These are phyloP conservation scores for Ploceus nigricollis DNA, from an alignment of 2,113 vertebrate species.

Conservation along the genomic window DNA sequence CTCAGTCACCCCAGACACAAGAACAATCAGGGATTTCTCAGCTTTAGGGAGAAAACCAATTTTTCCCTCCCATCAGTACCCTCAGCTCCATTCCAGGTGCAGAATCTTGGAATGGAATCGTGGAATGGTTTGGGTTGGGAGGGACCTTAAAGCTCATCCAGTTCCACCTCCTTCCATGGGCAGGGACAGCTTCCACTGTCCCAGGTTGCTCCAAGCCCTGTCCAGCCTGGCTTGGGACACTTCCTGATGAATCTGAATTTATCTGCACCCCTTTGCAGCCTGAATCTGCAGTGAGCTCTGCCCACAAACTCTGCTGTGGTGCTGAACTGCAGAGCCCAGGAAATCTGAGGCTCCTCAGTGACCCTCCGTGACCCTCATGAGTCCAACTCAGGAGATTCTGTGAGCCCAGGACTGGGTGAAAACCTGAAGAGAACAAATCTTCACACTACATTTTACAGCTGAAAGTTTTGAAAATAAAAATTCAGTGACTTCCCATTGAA, in stretches of 20 bases:
- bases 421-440: not conserved
- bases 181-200: not conserved
- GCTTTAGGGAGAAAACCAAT: not conserved
- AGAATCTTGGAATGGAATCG: accelerated
- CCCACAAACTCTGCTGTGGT: not conserved
- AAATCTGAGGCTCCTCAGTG: not conserved
- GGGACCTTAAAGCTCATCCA: not conserved
- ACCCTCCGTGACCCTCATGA: accelerated
- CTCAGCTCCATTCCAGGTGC: not conserved
- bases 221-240: not conserved
- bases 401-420: not conserved
- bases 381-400: not conserved
- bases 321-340: not conserved
- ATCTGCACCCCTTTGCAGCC: not conserved
- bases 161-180: not conserved
- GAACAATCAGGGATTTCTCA: not conserved
- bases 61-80: accelerated
- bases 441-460: not conserved
- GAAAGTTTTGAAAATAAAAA: not conserved
- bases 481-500: not conserved
- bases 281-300: not conserved
- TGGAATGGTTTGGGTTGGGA: not conserved
- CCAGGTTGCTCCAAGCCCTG: not conserved
- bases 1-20: not conserved
- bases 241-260: not conserved